A percentile compares a stretch with the other conserved stretches of the same genome.
These are phyloP conservation scores for Brachyptera risi DNA, from an alignment of 2,888 invertebrate species.

Conservation along the genomic window DNA sequence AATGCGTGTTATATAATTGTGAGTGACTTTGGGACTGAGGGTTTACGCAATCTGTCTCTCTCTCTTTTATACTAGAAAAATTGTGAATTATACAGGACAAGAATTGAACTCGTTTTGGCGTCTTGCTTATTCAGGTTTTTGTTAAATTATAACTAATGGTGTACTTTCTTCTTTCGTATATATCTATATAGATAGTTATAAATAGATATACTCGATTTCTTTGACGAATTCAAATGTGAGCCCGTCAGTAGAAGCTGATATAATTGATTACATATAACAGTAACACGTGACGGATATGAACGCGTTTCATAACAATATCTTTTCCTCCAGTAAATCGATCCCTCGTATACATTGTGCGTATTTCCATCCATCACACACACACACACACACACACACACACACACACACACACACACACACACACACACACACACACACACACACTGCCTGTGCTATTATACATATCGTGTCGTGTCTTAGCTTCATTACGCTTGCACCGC, in stretches of 20 bases:
- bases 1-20: constrained; percentile 17
- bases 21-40: constrained; percentile 7
- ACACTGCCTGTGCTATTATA: background rate
- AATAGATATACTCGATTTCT: no score
- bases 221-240: background rate
- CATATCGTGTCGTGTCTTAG: constrained; percentile 9
- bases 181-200: no score
- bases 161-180: background rate
- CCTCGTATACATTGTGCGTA: constrained; percentile 20
- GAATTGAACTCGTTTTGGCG: no score
- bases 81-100: no score
- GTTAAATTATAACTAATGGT: background rate
- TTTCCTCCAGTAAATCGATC: constrained; percentile 10
- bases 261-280: constrained; percentile 6
- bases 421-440: no score
- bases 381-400: no score
- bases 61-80: no score
- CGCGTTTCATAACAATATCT: constrained; percentile 18
- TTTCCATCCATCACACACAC: constrained; percentile 12
- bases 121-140: background rate
- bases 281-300: background rate
- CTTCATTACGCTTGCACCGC: constrained; percentile 15
- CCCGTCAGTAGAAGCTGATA: background rate
- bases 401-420: no score
- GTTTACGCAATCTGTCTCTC: constrained; percentile 8